Evolutionary conservation across 2,888 invertebrate species (phyloP).

Genomic region (Zootermopsis nevadensis): DNA sequence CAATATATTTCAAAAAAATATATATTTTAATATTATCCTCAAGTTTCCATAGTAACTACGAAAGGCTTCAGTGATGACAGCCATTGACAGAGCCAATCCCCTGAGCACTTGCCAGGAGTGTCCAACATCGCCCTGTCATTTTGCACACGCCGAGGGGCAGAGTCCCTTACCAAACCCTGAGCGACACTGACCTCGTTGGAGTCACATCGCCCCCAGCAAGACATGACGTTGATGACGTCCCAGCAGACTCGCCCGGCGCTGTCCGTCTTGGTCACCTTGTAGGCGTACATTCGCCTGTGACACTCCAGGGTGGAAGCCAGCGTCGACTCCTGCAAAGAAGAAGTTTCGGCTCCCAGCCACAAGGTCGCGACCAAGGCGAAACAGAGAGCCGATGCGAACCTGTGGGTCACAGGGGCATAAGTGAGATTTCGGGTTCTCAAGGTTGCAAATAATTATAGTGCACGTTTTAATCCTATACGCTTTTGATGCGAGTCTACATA

Average conservation of each 20-base stretch:
- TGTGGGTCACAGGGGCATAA: neutral
- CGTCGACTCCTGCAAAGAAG: conserved; percentile 56
- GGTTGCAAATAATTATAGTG: too few species aligned
- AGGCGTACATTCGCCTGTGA: conserved; percentile 74
- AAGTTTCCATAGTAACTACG: too few species aligned
- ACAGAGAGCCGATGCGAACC: neutral
- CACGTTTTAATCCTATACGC: too few species aligned
- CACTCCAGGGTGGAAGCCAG: conserved; percentile 71
- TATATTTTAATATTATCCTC: too few species aligned
- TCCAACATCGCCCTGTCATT: too few species aligned
- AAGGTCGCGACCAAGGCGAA: conserved; percentile 37
- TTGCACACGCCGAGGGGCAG: too few species aligned
- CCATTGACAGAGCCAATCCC: too few species aligned
- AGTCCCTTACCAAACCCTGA: too few species aligned
- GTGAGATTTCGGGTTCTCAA: neutral
- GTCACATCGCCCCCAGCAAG: conserved; percentile 86
- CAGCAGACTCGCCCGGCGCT: conserved; percentile 76
- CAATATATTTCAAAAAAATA: too few species aligned
- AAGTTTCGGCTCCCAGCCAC: conserved; percentile 50
- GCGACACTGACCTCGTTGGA: conserved; percentile 76
- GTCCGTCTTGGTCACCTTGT: conserved; percentile 74
- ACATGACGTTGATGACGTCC: conserved; percentile 79
- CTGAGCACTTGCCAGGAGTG: too few species aligned
- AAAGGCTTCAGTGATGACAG: too few species aligned
- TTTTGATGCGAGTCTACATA: too few species aligned